Conservation (phyloP, 2,888 invertebrate genomes). For the Athetis lepigone region DNA sequence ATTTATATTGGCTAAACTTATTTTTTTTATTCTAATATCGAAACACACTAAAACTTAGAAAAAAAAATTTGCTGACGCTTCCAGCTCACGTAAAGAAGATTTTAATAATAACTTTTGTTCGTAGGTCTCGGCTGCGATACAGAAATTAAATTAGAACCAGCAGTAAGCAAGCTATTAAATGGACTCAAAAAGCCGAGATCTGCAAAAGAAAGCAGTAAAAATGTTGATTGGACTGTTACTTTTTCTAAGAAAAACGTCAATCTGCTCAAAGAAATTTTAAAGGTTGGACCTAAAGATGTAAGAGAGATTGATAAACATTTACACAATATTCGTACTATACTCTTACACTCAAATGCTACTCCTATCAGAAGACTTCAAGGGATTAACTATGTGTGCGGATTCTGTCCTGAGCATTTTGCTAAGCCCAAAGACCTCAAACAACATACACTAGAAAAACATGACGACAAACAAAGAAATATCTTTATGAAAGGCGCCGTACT, state of each 20-base stretch:
- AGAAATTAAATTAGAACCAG: constrained; percentile 46
- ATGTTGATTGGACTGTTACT: constrained; percentile 36
- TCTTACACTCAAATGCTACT: constrained; percentile 75
- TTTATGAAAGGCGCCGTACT: constrained; percentile 67
- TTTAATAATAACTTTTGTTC: constrained; percentile 60
- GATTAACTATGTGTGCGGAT: constrained; percentile 74
- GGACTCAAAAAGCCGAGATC: constrained; percentile 27
- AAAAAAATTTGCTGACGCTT: background rate
- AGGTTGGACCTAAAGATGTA: background rate
- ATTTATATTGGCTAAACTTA: no score
- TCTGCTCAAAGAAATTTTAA: background rate
- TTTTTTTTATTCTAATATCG: background rate
- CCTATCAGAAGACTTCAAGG: constrained; percentile 72
- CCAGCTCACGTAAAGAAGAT: constrained; percentile 19
- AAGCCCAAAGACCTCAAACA: constrained; percentile 72
- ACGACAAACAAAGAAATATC: constrained; percentile 56
- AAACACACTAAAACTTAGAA: background rate
- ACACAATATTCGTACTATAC: constrained; percentile 70
- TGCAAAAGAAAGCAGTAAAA: constrained; percentile 9
- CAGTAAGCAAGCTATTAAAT: constrained; percentile 44
- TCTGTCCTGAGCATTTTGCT: constrained; percentile 67
- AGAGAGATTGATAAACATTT: constrained; percentile 48
- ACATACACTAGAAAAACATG: constrained; percentile 71
- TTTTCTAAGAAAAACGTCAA: constrained; percentile 23
- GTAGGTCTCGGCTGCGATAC: constrained; percentile 65